These are phyloP conservation scores for Epirrhoe tristata DNA, from an alignment of 2,888 invertebrate genomes.

Conservation along the genomic window DNA sequence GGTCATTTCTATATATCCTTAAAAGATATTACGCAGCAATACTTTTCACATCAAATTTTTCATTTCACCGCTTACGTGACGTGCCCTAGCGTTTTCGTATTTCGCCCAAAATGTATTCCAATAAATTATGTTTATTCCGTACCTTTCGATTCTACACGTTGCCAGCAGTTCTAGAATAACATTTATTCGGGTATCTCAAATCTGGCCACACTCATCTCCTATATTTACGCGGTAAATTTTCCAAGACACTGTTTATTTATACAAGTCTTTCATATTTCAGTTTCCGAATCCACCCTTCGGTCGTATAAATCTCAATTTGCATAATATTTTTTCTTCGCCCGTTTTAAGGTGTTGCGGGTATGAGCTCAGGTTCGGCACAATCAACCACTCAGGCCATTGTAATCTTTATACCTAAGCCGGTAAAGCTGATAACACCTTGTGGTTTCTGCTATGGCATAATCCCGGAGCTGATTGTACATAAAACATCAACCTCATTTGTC, in stretches of 20 bases:
- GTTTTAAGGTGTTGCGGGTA: conserved; percentile 56
- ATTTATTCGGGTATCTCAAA: conserved; percentile 36
- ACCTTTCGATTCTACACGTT: conserved; percentile 25
- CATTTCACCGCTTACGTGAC: conserved; percentile 24
- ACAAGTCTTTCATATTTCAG: conserved; percentile 54
- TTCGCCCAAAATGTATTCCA: conserved; percentile 23
- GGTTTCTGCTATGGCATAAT: conserved; percentile 42
- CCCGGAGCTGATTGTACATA: conserved; percentile 47
- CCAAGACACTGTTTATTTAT: conserved; percentile 50
- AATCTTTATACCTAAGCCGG: conserved; percentile 24
- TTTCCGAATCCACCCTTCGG: conserved; percentile 52
- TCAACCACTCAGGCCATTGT: conserved; percentile 28
- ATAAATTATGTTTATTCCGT: conserved; percentile 28
- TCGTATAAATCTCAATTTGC: conserved; percentile 66
- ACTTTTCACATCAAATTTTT: conserved; percentile 29
- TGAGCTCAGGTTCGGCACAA: conserved; percentile 39
- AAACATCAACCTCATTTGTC: conserved; percentile 60
- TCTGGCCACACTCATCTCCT: conserved; percentile 37
- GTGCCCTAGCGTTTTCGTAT: conserved; percentile 15
- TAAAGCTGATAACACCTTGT: conserved; percentile 32
- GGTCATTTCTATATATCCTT: conserved; percentile 12
- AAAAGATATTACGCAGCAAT: conserved; percentile 17
- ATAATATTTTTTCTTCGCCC: conserved; percentile 61
- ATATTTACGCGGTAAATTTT: conserved; percentile 41
- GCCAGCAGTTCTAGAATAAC: conserved; percentile 32